Evolutionary conservation across 2,797 vertebrate genomes (phyloP), one percentile per base, ranked within the genome.

Genomic region (Microctenopoma steveboyesi): DNA sequence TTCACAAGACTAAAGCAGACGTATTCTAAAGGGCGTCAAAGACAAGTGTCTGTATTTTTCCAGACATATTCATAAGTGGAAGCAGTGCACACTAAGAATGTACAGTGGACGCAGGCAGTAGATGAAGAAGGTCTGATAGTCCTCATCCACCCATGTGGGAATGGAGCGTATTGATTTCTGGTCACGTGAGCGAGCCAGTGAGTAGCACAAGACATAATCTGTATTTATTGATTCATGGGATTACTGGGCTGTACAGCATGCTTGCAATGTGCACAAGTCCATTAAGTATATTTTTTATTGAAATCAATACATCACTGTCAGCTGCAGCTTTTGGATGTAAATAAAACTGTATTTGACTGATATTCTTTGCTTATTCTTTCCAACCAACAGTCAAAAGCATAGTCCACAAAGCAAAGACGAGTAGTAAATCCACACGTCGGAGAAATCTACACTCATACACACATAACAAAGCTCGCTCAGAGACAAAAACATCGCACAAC

Each of bases 121-220:
- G 54, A 62, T 13, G 67, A 48, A 52, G 47, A 66, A 61, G 12
- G 11, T 39, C 7, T 10, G 7, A 14, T 3, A 37, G 25, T 61
- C 54, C 59, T 45, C 47, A 22, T 60, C 46, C 28, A 46, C 16
- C 56, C 35, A n/a, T 25, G 18, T 18, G 45, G 54, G 37, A 63
- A 42, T 40, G 58, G 51, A 66, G 59, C 28, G 1, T 78, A 87
- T 83, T 72, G 79, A 86, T 86, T 82, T 51, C n/a, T 51, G 62
- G 37, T 82, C 55, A 72, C 3, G 15, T 15, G 48, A 57, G 0
- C 0, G 30, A 35, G 52, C 62, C 46, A 46, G 46, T 11, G 30
- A 33, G 7, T 33, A 33, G 46, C n/a, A 46, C 5, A 3, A n/a
- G n/a, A 53, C n/a, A 52, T 49, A 28, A 47, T 45, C 27, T 35